Evolutionary conservation across 2,888 invertebrate genomes (phyloP), one percentile per base, ranked within the genome.

Genomic region (Ormia ochracea): DNA sequence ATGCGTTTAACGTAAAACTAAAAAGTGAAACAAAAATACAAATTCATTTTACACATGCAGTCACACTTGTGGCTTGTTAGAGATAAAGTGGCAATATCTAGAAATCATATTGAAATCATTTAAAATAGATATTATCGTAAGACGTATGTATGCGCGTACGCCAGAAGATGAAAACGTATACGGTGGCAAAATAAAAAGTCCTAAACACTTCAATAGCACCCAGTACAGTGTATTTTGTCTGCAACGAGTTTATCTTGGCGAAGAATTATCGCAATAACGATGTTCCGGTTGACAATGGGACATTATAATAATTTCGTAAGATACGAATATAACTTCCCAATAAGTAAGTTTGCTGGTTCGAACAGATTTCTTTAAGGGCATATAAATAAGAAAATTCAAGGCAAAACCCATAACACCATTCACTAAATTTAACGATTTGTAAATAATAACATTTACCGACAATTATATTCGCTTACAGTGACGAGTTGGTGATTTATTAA

Each of bases 161-260:
- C 21, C 31, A 58, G 38, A n/a, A 2, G 21, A 7, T 19, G 9
- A 36, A 58, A 54, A 48, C n/a, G 7, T 17, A 48, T n/a, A 23
- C 38, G 38, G 21, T 56, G n/a, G 28, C 12, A 12, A 52, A 61
- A 21, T 10, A 7, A 54, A 74, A 58, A 52, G 63, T 61, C 63
- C 78, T 74, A 78, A 78, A 78, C 61, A 78, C 68, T 78, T 78
- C 23, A 45, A 45, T 61, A 59, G 38, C 78, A 78, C 72, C 48
- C 38, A 19, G n/a, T n/a, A n/a, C n/a, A n/a, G 54, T 43, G 17
- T 12, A 65, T 58, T 36, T 38, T 26, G 17, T 38, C 0, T 2
- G 36, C 6, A 14, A n/a, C n/a, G n/a, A 28, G 3, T 48, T 69
- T 69, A 38, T 1, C 4, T 52, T 19, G 17, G 12, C 19, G 19